Evolutionary conservation across 2,888 invertebrate species (phyloP).

Genomic region (Melieria omissa): DNA sequence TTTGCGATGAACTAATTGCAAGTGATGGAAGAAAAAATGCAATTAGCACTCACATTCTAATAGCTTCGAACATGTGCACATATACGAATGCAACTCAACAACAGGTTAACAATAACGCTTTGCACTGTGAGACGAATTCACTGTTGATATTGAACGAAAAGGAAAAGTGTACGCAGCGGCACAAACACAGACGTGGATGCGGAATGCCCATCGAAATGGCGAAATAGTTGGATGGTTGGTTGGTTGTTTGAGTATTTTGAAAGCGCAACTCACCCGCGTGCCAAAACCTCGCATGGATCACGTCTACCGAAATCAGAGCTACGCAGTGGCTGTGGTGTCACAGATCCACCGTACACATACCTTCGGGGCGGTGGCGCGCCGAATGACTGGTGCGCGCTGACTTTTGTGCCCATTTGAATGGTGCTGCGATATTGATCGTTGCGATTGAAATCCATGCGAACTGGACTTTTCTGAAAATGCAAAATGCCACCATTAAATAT

Average conservation of each 20-base stretch:
- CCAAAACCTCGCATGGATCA: slow-evolving; percentile 29
- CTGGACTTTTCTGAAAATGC: slow-evolving; percentile 41
- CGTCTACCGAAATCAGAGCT: slow-evolving; percentile 59
- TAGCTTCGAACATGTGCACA: not conserved
- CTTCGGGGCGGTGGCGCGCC: slow-evolving; percentile 54
- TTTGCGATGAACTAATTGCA: slow-evolving; percentile 68
- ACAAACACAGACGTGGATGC: too few species aligned
- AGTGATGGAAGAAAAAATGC: slow-evolving; percentile 24
- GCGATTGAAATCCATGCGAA: slow-evolving; percentile 49
- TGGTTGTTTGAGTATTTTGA: not conserved
- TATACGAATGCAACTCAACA: too few species aligned
- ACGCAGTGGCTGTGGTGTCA: slow-evolving; percentile 71
- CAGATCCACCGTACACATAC: slow-evolving; percentile 71
- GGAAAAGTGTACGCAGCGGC: not conserved
- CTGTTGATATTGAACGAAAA: not conserved
- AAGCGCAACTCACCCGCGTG: slow-evolving; percentile 29
- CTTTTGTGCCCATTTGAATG: slow-evolving; percentile 50
- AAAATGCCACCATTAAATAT: slow-evolving; percentile 3
- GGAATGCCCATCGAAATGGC: too few species aligned
- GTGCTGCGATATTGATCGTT: slow-evolving; percentile 62
- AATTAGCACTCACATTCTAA: slow-evolving; percentile 39
- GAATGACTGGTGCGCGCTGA: slow-evolving; percentile 24
- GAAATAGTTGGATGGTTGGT: not conserved
- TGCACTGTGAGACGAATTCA: too few species aligned
- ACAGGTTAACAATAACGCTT: too few species aligned